Conservation (phyloP, 2,888 invertebrate genomes). For the Boloria euphrosyne region DNA sequence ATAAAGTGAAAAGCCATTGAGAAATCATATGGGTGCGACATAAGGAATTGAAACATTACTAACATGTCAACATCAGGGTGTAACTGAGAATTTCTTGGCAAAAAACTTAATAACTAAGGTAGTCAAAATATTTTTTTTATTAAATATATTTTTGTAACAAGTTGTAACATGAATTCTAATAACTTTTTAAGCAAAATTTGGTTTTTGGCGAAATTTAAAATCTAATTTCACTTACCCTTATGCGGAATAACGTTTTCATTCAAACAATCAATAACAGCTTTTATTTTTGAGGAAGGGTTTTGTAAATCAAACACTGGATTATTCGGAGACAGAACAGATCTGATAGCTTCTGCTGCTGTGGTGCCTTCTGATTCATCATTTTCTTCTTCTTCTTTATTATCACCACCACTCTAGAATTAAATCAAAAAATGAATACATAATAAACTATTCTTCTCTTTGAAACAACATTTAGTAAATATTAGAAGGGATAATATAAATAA, state of each 20-base stretch:
- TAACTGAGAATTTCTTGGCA: neutral
- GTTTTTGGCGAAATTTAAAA: neutral
- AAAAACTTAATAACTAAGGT: neutral
- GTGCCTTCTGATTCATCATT: constrained; percentile 60
- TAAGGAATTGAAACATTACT: too few relatives aligned
- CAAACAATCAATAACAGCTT: constrained; percentile 82
- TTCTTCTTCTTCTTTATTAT: constrained; percentile 45
- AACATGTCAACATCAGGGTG: too few relatives aligned
- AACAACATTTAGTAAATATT: too few relatives aligned
- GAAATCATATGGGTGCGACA: too few relatives aligned
- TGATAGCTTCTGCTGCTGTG: constrained; percentile 80
- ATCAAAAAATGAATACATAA: too few relatives aligned
- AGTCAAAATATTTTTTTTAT: too few relatives aligned
- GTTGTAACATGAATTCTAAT: too few relatives aligned
- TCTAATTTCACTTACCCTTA: constrained; percentile 51
- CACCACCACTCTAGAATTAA: constrained; percentile 44
- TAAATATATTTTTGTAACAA: too few relatives aligned
- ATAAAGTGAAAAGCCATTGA: too few relatives aligned
- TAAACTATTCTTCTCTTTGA: too few relatives aligned
- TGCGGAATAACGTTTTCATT: constrained; percentile 75
- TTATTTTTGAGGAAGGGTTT: constrained; percentile 86
- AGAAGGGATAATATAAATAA: too few relatives aligned
- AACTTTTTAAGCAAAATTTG: neutral
- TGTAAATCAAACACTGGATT: constrained; percentile 87
- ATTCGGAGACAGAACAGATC: constrained; percentile 83